Conservation (phyloP, 2,888 invertebrate species). For the Argyresthia goedartella region DNA sequence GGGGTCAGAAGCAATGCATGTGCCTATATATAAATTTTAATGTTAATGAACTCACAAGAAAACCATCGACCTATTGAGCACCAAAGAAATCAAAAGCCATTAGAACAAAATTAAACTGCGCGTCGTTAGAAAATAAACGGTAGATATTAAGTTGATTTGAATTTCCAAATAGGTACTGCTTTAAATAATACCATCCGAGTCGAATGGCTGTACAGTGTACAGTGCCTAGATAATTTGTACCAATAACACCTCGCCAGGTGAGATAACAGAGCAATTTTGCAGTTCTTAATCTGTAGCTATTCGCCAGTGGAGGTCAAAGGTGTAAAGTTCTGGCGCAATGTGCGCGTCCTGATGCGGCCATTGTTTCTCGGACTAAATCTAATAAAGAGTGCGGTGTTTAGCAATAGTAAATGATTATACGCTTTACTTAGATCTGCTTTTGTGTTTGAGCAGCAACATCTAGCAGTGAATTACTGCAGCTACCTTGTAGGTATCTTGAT, state of each 20-base stretch:
- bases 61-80: too few species aligned
- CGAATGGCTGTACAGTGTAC: not conserved
- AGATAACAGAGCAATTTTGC: not conserved
- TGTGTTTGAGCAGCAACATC: too few species aligned
- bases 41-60: too few species aligned
- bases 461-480: too few species aligned
- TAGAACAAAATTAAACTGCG: too few species aligned
- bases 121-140: too few species aligned
- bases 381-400: not conserved
- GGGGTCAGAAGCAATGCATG: too few species aligned
- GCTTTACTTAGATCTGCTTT: too few species aligned
- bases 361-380: not conserved
- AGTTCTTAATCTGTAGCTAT: not conserved
- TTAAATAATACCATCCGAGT: not conserved
- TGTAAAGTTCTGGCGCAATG: not conserved
- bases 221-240: not conserved
- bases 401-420: not conserved
- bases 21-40: too few species aligned
- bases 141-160: too few species aligned
- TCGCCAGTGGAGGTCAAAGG: not conserved
- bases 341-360: not conserved
- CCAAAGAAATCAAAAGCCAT: too few species aligned
- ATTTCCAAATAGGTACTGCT: not conserved
- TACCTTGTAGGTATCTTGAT: too few species aligned
- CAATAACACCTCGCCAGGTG: not conserved